Base-by-base conservation (phyloP, 2,888 invertebrate genomes). In the Standfussiana lucernea region DNA sequence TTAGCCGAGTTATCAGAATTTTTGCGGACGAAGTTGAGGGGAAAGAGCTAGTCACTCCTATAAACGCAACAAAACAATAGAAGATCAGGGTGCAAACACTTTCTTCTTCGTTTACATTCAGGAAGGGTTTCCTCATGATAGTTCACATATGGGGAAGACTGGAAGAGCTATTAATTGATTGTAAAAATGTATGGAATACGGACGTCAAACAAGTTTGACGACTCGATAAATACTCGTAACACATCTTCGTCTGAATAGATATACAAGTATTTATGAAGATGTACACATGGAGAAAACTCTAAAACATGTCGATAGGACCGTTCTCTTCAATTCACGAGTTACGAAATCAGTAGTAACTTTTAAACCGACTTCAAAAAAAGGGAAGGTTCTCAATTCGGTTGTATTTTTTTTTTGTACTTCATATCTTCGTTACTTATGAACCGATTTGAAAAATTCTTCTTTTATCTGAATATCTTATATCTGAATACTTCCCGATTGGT, bases 261-360 rank as follows among this genome's bases (percentile, higher is more conserved):
- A 37, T 32, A 24, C 21, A 79, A 32, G 11, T 32, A 65, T 74
- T 37, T 56, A 42, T 75, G 24, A 32, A 35, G 47, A 61, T 35
- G 35, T n/a, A 42, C 24, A 15, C 50, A 45, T 21, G 7, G n/a
- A 37, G 32, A 77, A 59, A 75, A 74, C 28, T 28, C 32, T 47
- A 13, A 61, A 32, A 42, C 15, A 13, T 42, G 37, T 45, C n/a
- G 37, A 13, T 32, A 68, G 15, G n/a, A 64, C 21, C 45, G 28
- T 50, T 61, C 35, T 59, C 35, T 47, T 78, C 24, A 65, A 42
- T 56, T 42, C 45, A 47, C 11, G 13, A 53, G 45, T 85, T 85
- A 78, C 56, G 74, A 76, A 87, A 82, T 82, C 40, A 35, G 37
- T 66, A 28, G 47, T 62, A 56, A 62, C n/a, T 32, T 61, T 62